These are phyloP conservation scores for Nephrotoma guestfalica DNA, from an alignment of 2,888 invertebrate species.

Conservation along the genomic window DNA sequence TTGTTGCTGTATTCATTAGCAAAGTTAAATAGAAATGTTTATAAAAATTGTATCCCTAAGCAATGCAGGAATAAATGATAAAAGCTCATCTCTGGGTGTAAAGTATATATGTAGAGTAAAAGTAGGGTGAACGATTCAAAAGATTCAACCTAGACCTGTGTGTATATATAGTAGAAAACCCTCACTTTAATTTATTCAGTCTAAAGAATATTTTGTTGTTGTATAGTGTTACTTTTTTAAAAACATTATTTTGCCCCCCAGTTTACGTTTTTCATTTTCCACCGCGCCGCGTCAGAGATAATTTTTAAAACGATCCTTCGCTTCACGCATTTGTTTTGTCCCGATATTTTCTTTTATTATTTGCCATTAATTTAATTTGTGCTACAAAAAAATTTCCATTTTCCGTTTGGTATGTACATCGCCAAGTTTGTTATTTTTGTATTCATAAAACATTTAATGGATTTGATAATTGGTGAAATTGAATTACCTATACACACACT, in stretches of 20 bases:
- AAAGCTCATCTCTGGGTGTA: neutral
- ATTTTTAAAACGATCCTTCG: neutral
- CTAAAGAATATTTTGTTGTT: neutral
- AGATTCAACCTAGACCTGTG: neutral
- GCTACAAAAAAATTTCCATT: neutral
- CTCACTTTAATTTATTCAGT: neutral
- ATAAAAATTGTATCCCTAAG: neutral
- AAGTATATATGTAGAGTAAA: neutral
- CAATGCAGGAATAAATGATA: neutral
- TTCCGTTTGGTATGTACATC: neutral
- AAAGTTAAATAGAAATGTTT: neutral
- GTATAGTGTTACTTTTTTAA: neutral
- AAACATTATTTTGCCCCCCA: neutral
- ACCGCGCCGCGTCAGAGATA: neutral
- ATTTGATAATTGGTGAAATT: neutral
- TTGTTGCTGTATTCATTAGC: neutral
- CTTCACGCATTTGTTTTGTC: neutral
- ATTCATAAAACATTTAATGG: neutral
- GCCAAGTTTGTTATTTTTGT: neutral
- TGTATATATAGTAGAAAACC: neutral
- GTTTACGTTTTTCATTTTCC: neutral
- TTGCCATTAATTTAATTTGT: neutral
- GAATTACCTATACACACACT: neutral
- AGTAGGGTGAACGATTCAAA: neutral
- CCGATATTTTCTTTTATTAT: neutral